Evolutionary conservation across 2,888 invertebrate genomes (phyloP).

Genomic region (Torymus aiolomorphi): DNA sequence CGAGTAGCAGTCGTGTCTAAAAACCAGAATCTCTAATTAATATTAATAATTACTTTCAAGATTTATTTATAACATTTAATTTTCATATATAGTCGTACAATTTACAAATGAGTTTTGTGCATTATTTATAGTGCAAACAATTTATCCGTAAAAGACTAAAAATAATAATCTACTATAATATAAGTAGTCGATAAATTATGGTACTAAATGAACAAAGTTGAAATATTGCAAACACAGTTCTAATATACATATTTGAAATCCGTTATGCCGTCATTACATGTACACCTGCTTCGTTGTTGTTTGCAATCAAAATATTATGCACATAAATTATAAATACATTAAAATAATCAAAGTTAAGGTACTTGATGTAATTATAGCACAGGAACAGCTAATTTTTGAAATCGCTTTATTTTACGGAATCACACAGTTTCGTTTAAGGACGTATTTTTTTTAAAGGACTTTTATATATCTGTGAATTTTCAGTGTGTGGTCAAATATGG

Average conservation of each 20-base stretch:
- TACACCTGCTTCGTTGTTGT: not conserved
- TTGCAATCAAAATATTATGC: conserved; percentile 15
- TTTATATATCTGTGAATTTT: not conserved
- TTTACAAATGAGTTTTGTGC: conserved; percentile 52
- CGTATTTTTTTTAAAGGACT: conserved; percentile 4
- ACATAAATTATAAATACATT: conserved; percentile 32
- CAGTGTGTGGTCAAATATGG: conserved; percentile 1
- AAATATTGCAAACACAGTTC: conserved; percentile 39
- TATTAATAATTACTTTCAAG: conserved; percentile 29
- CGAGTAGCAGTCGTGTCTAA: no score
- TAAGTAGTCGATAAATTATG: not conserved
- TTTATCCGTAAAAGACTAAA: conserved; percentile 46
- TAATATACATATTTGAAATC: conserved; percentile 26
- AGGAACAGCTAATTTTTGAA: conserved; percentile 16
- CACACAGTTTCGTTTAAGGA: conserved; percentile 17
- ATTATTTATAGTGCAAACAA: conserved; percentile 57
- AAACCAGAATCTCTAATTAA: not conserved
- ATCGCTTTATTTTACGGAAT: conserved; percentile 30
- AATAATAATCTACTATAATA: conserved; percentile 38
- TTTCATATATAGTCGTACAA: conserved; percentile 43
- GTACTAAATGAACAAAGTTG: conserved; percentile 29
- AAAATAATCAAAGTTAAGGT: conserved; percentile 39
- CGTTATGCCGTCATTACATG: conserved; percentile 19
- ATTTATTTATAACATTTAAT: conserved; percentile 52
- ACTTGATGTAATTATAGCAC: conserved; percentile 32